Percentiles rank a stretch among this genome's conserved stretches.
Conservation (phyloP, 1,140 invertebrate genomes). For the Muscidifurax raptorellus region DNA sequence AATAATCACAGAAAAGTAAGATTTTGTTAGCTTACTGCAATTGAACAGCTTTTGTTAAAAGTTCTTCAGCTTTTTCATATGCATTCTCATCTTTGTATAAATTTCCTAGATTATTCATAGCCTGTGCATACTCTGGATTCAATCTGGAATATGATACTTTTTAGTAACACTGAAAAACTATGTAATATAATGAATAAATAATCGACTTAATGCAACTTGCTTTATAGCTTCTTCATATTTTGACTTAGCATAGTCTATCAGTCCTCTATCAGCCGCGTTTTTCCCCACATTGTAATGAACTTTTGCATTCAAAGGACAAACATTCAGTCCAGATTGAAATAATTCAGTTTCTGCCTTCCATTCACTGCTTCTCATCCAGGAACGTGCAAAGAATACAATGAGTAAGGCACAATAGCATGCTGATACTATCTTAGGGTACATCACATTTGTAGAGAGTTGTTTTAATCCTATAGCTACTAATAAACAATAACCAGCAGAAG, state of each 20-base stretch:
- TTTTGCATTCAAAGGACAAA: slow-evolving; percentile 94
- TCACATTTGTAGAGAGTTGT: slow-evolving; percentile 60
- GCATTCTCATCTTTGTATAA: slow-evolving; percentile 88
- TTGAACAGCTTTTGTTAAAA: slow-evolving; percentile 84
- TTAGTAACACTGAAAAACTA: background rate
- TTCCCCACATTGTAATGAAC: slow-evolving; percentile 98
- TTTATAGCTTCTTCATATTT: slow-evolving; percentile 88
- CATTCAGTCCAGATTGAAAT: slow-evolving; percentile 82
- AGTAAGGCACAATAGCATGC: slow-evolving; percentile 71
- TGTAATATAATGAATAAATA: background rate
- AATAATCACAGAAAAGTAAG: slow-evolving; percentile 19
- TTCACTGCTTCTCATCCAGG: slow-evolving; percentile 83
- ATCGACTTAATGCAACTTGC: slow-evolving; percentile 70
- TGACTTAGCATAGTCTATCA: slow-evolving; percentile 81
- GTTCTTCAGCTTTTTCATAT: slow-evolving; percentile 84
- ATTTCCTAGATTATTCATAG: slow-evolving; percentile 98
- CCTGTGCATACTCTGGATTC: slow-evolving; percentile 94
- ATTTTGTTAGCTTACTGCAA: slow-evolving; percentile 79
- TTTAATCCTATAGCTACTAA: slow-evolving; percentile 82
- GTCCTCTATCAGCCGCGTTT: slow-evolving; percentile 85
- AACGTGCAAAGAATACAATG: slow-evolving; percentile 78
- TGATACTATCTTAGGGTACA: slow-evolving; percentile 60
- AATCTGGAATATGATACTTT: slow-evolving; percentile 76
- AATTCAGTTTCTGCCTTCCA: slow-evolving; percentile 87
- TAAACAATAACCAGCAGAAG: slow-evolving; percentile 90